Base-by-base conservation (phyloP, 2,113 vertebrate species). In the Hucho hucho region DNA sequence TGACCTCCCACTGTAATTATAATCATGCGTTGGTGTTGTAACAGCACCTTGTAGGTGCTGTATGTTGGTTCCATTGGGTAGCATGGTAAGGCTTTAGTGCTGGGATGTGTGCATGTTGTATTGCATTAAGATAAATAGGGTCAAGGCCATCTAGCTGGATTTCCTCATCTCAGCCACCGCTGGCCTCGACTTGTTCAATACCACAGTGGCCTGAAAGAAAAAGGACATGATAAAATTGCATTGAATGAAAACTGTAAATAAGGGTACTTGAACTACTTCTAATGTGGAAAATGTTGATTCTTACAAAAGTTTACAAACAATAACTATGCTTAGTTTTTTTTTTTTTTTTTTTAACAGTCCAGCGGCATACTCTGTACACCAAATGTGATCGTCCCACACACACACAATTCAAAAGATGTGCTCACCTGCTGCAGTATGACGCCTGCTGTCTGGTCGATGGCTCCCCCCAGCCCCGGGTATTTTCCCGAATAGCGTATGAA, bases 401-500 rank as follows among this genome's bases (percentile, higher is more conserved):
- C 29, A 32, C 29, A 29, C 29, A 9, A 32, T 43, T 43, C 9
- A 43, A 2, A 43, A 11, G 2, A 18, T 59, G 12, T 6, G 70
- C 88, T 86, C 76, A 97, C 95, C 96, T 95, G 93, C 43, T 96
- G 93, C 75, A 97, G 85, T 3, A 97, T 79, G 0, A 93, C 89
- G 0, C 93, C 93, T 0, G 96, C 94, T 0, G 92, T 92, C 20
- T 91, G 91, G 81, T 97, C 96, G 4, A 97, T 97, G 74, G 93
- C 91, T 46, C 91, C 90, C 0, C 96, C 95, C 25, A 97, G 89
- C 43, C 78, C 80, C 0, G 89, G 92, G 83, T 96, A 96, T 6
- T 92, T 94, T n/a, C 96, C 96, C 0, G 96, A 96, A 81, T 95
- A 97, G 70, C 95, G 92, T 81, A 97, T 93, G 89, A 96, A 96